Conservation (phyloP, 2,888 invertebrate genomes). For the Opisthograptis luteolata region DNA sequence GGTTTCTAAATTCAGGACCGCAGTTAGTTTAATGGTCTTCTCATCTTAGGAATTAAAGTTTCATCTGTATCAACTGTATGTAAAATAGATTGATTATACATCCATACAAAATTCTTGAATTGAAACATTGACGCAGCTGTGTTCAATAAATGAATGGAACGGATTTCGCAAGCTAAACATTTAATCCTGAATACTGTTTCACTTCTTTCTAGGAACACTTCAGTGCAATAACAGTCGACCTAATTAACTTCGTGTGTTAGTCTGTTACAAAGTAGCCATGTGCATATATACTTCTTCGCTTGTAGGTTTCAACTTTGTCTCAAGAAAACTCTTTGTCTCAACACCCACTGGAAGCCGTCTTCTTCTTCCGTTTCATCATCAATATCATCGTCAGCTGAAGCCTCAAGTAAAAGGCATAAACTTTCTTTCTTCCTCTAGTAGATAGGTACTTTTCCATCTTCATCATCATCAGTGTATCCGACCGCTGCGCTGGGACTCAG, state of each 20-base stretch:
- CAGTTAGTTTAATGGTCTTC: no score
- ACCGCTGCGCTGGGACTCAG: no score
- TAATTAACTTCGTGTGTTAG: constrained; percentile 19
- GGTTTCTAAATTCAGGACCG: no score
- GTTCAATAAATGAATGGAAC: constrained; percentile 21
- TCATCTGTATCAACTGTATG: no score
- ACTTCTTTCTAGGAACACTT: constrained; percentile 26
- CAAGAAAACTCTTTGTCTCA: constrained; percentile 37
- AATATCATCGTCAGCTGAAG: constrained; percentile 14
- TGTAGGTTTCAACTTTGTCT: constrained; percentile 45
- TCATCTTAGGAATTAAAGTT: no score
- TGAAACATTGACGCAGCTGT: not conserved
- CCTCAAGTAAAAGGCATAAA: no score
- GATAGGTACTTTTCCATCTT: no score
- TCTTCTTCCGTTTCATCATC: no score
- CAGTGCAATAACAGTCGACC: constrained; percentile 33
- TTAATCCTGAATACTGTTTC: constrained; percentile 9
- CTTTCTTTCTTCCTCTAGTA: no score
- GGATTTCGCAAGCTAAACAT: constrained; percentile 24
- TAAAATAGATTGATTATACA: no score
- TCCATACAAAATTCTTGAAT: not conserved
- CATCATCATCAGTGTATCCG: no score
- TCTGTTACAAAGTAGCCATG: constrained; percentile 14
- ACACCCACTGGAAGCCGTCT: not conserved
- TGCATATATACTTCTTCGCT: constrained; percentile 34